These are phyloP conservation scores for Papilio xuthus DNA, from an alignment of 1,140 invertebrate species.

Conservation along the genomic window DNA sequence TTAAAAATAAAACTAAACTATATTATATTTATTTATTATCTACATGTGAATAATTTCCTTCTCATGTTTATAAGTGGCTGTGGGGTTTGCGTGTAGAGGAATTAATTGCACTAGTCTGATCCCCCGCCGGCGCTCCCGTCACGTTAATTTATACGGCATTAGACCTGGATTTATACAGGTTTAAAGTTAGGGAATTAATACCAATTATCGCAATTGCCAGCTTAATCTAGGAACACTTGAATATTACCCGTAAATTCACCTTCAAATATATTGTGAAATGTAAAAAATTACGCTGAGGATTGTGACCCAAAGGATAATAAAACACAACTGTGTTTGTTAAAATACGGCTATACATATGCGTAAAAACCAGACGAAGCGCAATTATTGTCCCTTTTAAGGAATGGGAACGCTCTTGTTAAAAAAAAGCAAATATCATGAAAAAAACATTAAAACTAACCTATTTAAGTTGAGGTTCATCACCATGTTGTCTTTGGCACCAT, in stretches of 20 bases:
- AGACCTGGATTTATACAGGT: slow-evolving; percentile 14
- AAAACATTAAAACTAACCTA: slow-evolving; percentile 60
- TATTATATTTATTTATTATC: neutral
- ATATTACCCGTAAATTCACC: neutral
- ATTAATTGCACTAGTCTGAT: slow-evolving; percentile 33
- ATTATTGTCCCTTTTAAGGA: too few relatives aligned
- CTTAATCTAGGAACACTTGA: neutral
- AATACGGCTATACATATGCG: too few relatives aligned
- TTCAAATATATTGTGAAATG: neutral
- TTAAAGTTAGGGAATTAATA: slow-evolving; percentile 26
- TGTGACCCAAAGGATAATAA: too few relatives aligned
- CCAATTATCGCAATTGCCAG: neutral
- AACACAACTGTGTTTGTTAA: neutral
- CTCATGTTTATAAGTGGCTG: slow-evolving; percentile 22
- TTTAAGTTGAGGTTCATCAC: slow-evolving; percentile 75
- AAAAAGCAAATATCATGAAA: neutral
- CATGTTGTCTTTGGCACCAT: slow-evolving; percentile 74
- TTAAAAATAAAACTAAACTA: too few relatives aligned
- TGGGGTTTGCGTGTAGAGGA: neutral
- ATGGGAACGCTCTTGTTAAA: too few relatives aligned
- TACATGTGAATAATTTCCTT: slow-evolving; percentile 16
- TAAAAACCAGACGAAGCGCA: too few relatives aligned
- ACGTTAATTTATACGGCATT: slow-evolving; percentile 28
- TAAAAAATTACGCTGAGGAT: neutral
- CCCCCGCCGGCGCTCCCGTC: slow-evolving; percentile 2